A percentile compares a stretch with the other conserved stretches of the same genome.
Evolutionary conservation across 2,113 vertebrate genomes (phyloP).

Genomic region (Pygoscelis antarcticus): DNA sequence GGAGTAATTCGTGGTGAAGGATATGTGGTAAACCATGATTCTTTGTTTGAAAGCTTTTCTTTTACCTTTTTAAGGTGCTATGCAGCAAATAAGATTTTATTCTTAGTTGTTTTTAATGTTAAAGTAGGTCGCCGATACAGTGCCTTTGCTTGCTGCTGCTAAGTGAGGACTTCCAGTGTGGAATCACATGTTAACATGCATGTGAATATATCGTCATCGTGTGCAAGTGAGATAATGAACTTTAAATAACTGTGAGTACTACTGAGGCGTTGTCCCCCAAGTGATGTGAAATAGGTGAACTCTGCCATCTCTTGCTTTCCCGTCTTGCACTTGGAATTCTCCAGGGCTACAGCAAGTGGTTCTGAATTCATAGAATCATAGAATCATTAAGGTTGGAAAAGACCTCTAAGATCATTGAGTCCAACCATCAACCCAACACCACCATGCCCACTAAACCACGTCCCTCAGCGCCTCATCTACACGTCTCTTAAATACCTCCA

Average conservation of each 20-base stretch:
- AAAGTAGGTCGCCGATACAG: no score
- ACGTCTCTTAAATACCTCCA: no score
- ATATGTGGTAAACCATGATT: not conserved
- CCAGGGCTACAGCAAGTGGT: not conserved
- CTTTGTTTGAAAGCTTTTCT: not conserved
- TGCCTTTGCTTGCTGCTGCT: not conserved
- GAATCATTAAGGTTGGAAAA: no score
- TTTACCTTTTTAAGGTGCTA: not conserved
- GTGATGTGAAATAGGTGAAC: not conserved
- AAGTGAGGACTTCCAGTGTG: not conserved
- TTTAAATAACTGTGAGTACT: not conserved
- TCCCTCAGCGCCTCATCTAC: no score
- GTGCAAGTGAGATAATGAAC: not conserved
- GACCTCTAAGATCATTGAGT: no score
- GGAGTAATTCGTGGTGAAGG: not conserved
- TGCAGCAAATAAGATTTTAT: not conserved
- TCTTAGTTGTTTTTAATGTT: not conserved
- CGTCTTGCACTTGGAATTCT: not conserved
- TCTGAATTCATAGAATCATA: not conserved
- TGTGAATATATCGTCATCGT: not conserved
- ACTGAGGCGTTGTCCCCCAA: not conserved
- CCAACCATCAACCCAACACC: no score
- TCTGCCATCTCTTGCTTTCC: not conserved
- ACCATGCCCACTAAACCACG: no score
- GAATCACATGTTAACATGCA: fast-evolving